Base-by-base conservation (phyloP, 2,797 vertebrate species). In the Arrhamphus sclerolepis region DNA sequence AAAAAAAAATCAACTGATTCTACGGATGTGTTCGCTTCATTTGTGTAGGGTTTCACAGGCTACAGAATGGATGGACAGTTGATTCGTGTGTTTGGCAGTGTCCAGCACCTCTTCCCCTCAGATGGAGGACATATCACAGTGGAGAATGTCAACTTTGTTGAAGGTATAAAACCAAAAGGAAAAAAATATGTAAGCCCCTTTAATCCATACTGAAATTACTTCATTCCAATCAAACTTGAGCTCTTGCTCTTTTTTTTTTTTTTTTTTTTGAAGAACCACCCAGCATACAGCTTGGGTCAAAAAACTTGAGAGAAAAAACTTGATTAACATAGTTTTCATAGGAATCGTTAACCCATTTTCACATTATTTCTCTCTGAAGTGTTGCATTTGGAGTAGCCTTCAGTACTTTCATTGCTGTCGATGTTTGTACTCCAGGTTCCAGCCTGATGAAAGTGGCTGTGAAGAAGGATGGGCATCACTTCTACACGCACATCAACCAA, bases 121-220 rank as follows among this genome's bases (percentile, higher is more conserved):
- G 95, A 96, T 40, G 96, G 96, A 82, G 96, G 96, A 29, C 88
- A 85, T 46, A 92, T 98, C 78, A 91, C 90, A 53, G 93, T 95
- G 72, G 95, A 97, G 82, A 94, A 85, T 61, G 82, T 88, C 68
- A 60, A 74, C 6, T 95, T 92, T 80, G 80, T 91, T 65, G 93
- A 93, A 93, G 94, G 96, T 97, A 77, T 1, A 16, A 10, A 57
- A 9, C 58, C 13, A 38, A 41, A n/a, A 1, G 17, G 16, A 7
- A 6, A 5, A 11, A 2, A 16, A 4, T 22, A 1, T 46, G 8
- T 18, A 8, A 2, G 16, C 3, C 40, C 17, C 5, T 42, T 42
- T 17, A 26, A 6, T 26, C 6, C 2, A 26, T 5, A 38, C 14
- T 38, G 34, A 38, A 38, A 38, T 38, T 11, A 38, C 13, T 38